Conservation (phyloP, 2,888 invertebrate species). For the Dusona sp. region DNA sequence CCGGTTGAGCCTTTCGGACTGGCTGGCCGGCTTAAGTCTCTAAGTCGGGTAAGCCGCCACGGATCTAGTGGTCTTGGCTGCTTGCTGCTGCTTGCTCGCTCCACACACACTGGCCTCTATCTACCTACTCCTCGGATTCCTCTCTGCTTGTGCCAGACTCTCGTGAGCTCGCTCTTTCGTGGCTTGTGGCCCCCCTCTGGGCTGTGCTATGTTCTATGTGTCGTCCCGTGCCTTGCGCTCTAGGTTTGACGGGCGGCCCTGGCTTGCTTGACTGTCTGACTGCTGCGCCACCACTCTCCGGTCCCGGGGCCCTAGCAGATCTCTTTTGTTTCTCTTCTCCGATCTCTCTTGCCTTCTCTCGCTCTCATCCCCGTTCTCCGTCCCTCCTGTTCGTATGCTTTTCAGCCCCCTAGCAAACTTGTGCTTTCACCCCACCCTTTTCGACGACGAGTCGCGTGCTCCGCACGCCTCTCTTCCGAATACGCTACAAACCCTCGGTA, state of each 20-base stretch:
- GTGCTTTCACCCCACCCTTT: constrained; percentile 62
- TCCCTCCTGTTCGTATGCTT: constrained; percentile 63
- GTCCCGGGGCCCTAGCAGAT: constrained; percentile 76
- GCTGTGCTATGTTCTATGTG: constrained; percentile 35
- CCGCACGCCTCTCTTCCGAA: constrained; percentile 62
- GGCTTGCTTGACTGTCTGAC: constrained; percentile 85
- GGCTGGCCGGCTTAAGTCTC: constrained; percentile 83
- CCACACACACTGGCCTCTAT: constrained; percentile 55
- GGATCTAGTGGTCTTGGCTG: constrained; percentile 83
- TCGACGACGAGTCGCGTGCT: constrained; percentile 58
- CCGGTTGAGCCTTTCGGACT: constrained; percentile 83
- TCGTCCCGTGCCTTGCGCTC: constrained; percentile 84
- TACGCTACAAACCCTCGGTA: constrained; percentile 45
- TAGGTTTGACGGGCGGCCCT: constrained; percentile 78
- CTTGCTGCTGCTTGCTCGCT: constrained; percentile 69
- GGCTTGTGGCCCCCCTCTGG: constrained; percentile 87
- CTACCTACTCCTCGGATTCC: constrained; percentile 50
- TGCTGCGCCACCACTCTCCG: constrained; percentile 77
- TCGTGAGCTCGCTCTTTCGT: constrained; percentile 86
- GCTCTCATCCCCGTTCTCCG: constrained; percentile 68
- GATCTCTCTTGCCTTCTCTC: constrained; percentile 73
- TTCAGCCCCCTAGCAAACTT: constrained; percentile 63
- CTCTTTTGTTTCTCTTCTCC: constrained; percentile 73
- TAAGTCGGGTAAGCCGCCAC: constrained; percentile 83
- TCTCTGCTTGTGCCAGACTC: constrained; percentile 68